A percentile compares a stretch with the other conserved stretches of the same genome.
Evolutionary conservation across 2,797 vertebrate species (phyloP).

Genomic region (Eptatretus atami): DNA sequence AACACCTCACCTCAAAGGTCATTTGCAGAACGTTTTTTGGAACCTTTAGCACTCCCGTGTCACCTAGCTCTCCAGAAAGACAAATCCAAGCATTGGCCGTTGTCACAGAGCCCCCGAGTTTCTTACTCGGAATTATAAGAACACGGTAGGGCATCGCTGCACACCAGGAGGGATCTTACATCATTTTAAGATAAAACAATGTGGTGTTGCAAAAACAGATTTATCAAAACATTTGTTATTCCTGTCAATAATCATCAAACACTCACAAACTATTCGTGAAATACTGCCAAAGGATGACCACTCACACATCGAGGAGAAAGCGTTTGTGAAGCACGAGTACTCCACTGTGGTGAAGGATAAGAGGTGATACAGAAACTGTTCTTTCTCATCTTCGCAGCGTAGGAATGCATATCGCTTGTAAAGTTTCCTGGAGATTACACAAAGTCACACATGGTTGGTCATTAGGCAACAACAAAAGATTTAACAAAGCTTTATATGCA

Average conservation of each 20-base stretch:
- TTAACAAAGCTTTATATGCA: no score
- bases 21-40: slow-evolving; percentile 76
- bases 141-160: slow-evolving; percentile 96
- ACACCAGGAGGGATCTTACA: slow-evolving; percentile 3
- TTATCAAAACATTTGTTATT: no score
- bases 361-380: slow-evolving; percentile 92
- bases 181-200: no score
- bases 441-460: no score
- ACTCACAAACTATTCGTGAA: no score
- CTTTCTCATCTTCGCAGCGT: slow-evolving; percentile 88
- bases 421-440: slow-evolving; percentile 31
- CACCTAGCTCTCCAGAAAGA: slow-evolving; percentile 70
- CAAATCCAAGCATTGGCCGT: slow-evolving; percentile 97
- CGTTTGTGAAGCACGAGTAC: slow-evolving; percentile 97
- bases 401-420: slow-evolving; percentile 95
- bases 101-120: slow-evolving; percentile 89
- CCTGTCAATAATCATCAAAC: no score
- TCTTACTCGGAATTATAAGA: slow-evolving; percentile 73
- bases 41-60: slow-evolving; percentile 70
- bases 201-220: no score
- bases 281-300: slow-evolving; percentile 10
- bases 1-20: slow-evolving; percentile 57
- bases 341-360: slow-evolving; percentile 92
- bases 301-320: slow-evolving; percentile 95
- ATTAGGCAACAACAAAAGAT: no score